phyloP scores from a whole-genome alignment of 2,888 invertebrate genomes.

The Melanargia galathea region DNA sequence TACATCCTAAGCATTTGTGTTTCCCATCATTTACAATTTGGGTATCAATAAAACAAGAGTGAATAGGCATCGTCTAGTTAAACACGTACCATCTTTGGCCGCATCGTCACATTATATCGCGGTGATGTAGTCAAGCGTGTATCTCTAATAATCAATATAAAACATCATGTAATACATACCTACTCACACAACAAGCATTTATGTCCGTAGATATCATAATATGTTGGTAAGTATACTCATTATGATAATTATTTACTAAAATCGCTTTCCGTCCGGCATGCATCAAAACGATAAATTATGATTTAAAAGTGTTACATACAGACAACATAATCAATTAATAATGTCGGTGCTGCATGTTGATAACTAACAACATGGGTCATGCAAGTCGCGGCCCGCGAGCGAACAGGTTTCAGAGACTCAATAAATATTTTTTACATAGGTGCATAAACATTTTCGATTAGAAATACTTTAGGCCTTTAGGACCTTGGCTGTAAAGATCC shows the following conservation, averaged over 20 bases:
- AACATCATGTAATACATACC: no score
- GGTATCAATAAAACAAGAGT: no score
- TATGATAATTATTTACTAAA: conserved; percentile 20
- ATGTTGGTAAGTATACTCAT: no score
- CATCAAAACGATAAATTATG: conserved; percentile 15
- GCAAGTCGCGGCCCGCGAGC: no score
- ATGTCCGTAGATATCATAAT: not conserved
- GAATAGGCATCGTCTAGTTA: no score
- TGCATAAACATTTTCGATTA: not conserved
- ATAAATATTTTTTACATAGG: conserved; percentile 2
- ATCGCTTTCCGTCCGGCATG: conserved; percentile 3
- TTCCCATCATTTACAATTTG: no score
- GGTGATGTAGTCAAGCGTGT: no score
- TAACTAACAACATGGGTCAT: conserved; percentile 9
- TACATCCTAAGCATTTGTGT: no score
- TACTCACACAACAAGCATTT: not conserved
- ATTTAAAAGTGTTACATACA: conserved; percentile 23
- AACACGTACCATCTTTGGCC: no score
- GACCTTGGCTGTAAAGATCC: not conserved
- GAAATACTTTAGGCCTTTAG: not conserved
- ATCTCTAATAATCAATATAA: no score
- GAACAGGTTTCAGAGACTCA: not conserved
- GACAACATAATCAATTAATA: conserved; percentile 24
- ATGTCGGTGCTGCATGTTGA: conserved; percentile 12
- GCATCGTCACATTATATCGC: no score